Percentiles rank a stretch among this genome's conserved stretches.
Conservation (phyloP, 2,888 invertebrate species). For the Azorinus chamasolen region DNA sequence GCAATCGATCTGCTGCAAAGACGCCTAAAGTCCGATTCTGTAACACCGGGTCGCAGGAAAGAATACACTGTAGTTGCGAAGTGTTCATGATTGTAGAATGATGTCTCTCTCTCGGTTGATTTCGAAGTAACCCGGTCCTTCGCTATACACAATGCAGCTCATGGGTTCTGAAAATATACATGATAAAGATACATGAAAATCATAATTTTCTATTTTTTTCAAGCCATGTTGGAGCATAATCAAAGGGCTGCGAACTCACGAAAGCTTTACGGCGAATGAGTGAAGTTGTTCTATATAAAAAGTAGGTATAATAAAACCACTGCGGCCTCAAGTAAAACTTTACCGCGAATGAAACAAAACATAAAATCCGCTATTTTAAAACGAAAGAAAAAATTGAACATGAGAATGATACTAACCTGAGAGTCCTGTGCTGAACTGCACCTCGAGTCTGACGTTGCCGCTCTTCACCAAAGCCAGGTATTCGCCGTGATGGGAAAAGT, state of each 20-base stretch:
- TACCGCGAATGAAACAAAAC: too few species aligned
- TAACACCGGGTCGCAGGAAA: slow-evolving; percentile 8
- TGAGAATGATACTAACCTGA: slow-evolving; percentile 5
- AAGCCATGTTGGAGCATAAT: too few species aligned
- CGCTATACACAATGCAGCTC: slow-evolving; percentile 17
- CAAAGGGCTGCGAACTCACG: too few species aligned
- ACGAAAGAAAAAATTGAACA: neutral
- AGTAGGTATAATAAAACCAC: too few species aligned
- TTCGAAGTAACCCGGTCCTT: slow-evolving; percentile 28
- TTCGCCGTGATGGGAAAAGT: slow-evolving; percentile 39
- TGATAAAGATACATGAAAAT: neutral
- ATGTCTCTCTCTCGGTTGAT: slow-evolving; percentile 22
- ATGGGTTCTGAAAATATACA: slow-evolving; percentile 11
- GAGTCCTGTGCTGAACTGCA: slow-evolving; percentile 25
- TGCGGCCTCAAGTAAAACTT: too few species aligned
- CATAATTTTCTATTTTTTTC: too few species aligned
- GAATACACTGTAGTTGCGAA: slow-evolving; percentile 17
- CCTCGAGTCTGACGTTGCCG: slow-evolving; percentile 29
- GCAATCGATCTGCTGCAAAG: slow-evolving; percentile 17
- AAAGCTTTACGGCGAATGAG: too few species aligned
- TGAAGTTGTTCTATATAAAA: too few species aligned
- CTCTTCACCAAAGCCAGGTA: slow-evolving; percentile 30
- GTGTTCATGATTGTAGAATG: slow-evolving; percentile 24
- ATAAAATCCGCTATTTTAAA: neutral
- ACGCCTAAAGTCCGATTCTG: neutral